A percentile compares a stretch with the other conserved stretches of the same genome.
Conservation (phyloP, 1,140 invertebrate species). For the Bradysia coprophila region DNA sequence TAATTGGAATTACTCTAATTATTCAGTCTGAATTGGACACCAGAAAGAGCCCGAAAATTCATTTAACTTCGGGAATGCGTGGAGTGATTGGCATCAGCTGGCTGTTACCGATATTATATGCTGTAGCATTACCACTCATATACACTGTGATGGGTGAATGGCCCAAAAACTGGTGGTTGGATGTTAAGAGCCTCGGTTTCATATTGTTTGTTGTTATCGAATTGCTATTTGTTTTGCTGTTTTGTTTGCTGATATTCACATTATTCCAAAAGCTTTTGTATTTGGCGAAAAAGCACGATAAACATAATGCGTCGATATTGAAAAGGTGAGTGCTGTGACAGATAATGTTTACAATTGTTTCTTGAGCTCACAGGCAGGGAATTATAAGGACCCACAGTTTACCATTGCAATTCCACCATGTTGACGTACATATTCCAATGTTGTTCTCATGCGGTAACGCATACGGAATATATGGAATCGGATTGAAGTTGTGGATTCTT, state of each 20-base stretch:
- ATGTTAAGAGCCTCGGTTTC: conserved; percentile 13
- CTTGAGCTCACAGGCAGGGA: too few relatives aligned
- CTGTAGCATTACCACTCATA: conserved; percentile 19
- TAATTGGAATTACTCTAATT: conserved; percentile 21
- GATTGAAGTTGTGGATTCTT: not conserved
- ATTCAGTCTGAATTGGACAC: conserved; percentile 20
- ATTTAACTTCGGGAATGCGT: conserved; percentile 13
- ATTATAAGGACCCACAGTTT: not conserved
- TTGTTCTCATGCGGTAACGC: not conserved
- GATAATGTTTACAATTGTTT: not conserved
- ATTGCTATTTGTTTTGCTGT: conserved; percentile 15
- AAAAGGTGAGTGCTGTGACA: conserved; percentile 14
- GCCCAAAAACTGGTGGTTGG: conserved; percentile 22
- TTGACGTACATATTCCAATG: not conserved
- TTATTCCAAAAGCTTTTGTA: conserved; percentile 27
- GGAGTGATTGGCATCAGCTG: conserved; percentile 23
- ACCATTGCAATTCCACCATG: not conserved
- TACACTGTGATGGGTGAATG: conserved; percentile 23
- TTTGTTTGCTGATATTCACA: conserved; percentile 15
- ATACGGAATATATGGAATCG: not conserved
- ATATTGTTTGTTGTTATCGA: conserved; percentile 20
- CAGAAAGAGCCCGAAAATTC: not conserved
- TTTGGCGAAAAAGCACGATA: conserved; percentile 21
- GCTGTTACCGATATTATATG: conserved; percentile 20
- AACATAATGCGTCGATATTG: conserved; percentile 24